Evolutionary conservation across 1,140 invertebrate genomes (phyloP).

Genomic region (Meloidogyne exigua): DNA sequence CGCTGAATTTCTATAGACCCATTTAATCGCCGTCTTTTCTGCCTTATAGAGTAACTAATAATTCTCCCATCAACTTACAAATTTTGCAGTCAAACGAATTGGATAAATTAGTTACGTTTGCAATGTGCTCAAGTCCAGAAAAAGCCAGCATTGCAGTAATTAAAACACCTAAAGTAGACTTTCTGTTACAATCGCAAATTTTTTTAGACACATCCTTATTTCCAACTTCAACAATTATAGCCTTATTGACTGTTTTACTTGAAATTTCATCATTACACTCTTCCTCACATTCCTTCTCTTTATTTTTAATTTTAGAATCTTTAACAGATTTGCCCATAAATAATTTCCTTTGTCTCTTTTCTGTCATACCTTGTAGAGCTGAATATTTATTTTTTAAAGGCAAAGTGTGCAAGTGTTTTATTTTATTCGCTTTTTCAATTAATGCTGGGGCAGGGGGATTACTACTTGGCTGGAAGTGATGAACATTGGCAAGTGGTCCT

Average conservation of each 20-base stretch:
- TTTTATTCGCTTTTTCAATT: too few relatives aligned
- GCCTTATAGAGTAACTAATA: too few relatives aligned
- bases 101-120: neutral
- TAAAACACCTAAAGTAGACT: neutral
- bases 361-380: neutral
- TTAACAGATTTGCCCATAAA: neutral
- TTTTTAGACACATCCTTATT: neutral
- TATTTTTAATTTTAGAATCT: neutral
- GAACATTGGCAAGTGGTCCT: too few relatives aligned
- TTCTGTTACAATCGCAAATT: neutral
- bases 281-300: neutral
- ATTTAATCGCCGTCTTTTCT: too few relatives aligned
- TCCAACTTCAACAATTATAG: neutral
- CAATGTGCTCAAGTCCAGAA: neutral
- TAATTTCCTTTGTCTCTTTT: neutral
- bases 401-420: too few relatives aligned
- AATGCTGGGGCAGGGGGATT: too few relatives aligned
- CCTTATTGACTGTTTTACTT: neutral
- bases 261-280: neutral
- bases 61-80: neutral
- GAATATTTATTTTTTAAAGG: neutral
- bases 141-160: neutral
- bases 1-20: too few relatives aligned
- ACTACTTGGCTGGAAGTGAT: too few relatives aligned
- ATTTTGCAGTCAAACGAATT: neutral